Percentiles rank a stretch among this genome's conserved stretches.
phyloP scores from a whole-genome alignment of 1,140 invertebrate species.

The Drosophila navojoa region DNA sequence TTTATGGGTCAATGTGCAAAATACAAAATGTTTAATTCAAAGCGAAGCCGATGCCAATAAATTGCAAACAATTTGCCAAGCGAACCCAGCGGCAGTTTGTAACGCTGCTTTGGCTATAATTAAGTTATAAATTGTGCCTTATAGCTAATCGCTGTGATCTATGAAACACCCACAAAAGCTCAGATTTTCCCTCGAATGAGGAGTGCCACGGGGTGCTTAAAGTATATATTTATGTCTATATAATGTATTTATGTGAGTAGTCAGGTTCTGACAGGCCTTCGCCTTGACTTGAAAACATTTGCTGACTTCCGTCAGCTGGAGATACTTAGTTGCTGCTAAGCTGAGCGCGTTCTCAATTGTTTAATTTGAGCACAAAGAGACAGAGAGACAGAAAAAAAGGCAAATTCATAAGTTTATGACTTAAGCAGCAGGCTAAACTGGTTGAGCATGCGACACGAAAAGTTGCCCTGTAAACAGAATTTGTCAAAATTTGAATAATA shows the following conservation, averaged over 20 bases:
- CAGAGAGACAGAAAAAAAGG: slow-evolving; percentile 3
- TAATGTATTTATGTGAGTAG: slow-evolving; percentile 3
- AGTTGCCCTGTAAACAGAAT: slow-evolving; percentile 16
- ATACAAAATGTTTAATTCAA: slow-evolving; percentile 31
- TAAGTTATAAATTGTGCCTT: slow-evolving; percentile 74
- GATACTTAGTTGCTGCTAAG: slow-evolving; percentile 33
- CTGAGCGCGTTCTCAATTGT: slow-evolving; percentile 44
- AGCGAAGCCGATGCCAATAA: slow-evolving; percentile 45
- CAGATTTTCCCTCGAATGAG: neutral
- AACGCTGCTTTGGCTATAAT: slow-evolving; percentile 73
- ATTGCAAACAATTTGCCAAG: slow-evolving; percentile 54
- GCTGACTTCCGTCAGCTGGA: slow-evolving; percentile 40
- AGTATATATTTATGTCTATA: slow-evolving; percentile 1
- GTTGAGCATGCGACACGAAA: neutral
- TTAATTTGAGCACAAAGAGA: slow-evolving; percentile 35
- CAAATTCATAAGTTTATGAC: slow-evolving; percentile 43
- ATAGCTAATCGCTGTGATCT: slow-evolving; percentile 61
- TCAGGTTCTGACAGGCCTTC: slow-evolving; percentile 26
- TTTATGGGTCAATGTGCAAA: slow-evolving; percentile 66
- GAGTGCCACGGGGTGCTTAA: neutral
- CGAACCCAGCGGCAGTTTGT: slow-evolving; percentile 60
- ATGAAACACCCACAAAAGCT: slow-evolving; percentile 58
- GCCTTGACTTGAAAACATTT: slow-evolving; percentile 37
- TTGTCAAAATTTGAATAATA: neutral
- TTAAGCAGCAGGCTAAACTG: neutral